Evolutionary conservation across 1,140 invertebrate genomes (phyloP), one percentile per base, ranked within the genome.

Genomic region (Drosophila burlai): DNA sequence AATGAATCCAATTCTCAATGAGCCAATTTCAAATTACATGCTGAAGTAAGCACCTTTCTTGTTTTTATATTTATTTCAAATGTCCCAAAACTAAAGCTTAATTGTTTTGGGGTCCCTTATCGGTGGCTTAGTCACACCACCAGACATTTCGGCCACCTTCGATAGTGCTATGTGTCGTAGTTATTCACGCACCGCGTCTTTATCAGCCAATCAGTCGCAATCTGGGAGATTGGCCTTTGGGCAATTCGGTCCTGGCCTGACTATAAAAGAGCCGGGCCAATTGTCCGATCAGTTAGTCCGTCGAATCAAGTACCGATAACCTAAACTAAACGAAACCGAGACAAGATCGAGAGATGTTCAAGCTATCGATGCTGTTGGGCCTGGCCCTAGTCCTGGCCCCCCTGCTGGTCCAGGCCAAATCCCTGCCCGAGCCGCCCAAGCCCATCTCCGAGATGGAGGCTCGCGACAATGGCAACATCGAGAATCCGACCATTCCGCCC

Each of bases 201-300:
- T 66, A 58, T 50, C 63, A 40, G 42, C 52, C 76, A 85, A 72
- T 77, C 68, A 47, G 21, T 42, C 45, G 59, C 71, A 68, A 83
- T 83, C 62, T 59, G 7, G 10, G 29, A 58, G 69, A 80, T 81
- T 78, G 78, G 36, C 57, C 26, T 29, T n/a, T 40, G 43, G 24
- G n/a, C 49, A 42, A 59, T 67, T 71, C 58, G 46, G 36, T 45
- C 24, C 47, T 45, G 66, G 21, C 34, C 54, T 6, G 74, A 21
- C 84, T 90, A 90, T 90, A 90, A 82, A 90, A 90, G 85, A 63
- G 65, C 21, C 71, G 4, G 16, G 2, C 24, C 59, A 52, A 82
- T 58, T 47, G 65, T 61, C 59, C 58, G 57, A 66, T 65, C 82
- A 90, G 85, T 90, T 90, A 90, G 86, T 91, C 76, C 71, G 67